These are phyloP conservation scores for Hyaena hyaena DNA, from an alignment of 2,113 vertebrate species.

Conservation along the genomic window DNA sequence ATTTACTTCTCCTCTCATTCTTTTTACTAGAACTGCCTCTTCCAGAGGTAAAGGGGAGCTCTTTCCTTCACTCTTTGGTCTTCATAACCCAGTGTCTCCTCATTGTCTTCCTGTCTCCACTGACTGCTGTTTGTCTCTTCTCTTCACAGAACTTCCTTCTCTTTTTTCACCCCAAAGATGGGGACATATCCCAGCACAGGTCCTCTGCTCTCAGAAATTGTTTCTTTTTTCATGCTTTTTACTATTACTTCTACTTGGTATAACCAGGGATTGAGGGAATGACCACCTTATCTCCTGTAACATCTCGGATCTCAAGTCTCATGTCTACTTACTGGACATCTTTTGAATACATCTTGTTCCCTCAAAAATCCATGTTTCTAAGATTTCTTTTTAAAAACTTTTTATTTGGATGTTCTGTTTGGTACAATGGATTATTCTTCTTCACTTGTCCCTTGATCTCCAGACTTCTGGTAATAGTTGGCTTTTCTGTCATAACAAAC, in stretches of 20 bases:
- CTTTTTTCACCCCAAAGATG: background rate
- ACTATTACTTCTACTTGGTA: background rate
- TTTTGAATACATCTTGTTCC: background rate
- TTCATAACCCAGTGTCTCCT: background rate
- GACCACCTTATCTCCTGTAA: background rate
- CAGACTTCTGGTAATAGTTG: background rate
- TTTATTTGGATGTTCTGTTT: background rate
- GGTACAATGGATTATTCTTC: background rate
- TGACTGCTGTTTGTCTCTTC: background rate
- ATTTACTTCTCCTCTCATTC: background rate
- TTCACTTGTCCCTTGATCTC: background rate
- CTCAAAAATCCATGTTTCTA: background rate
- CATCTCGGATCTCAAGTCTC: background rate
- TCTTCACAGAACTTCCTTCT: background rate
- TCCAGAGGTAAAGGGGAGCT: background rate
- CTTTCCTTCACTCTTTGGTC: background rate
- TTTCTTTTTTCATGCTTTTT: background rate
- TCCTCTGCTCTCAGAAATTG: background rate
- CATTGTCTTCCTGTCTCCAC: background rate
- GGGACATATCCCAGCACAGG: background rate
- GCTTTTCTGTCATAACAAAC: background rate
- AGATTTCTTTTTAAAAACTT: background rate
- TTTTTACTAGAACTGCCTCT: background rate
- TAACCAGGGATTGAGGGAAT: background rate
- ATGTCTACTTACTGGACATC: background rate